These are phyloP conservation scores for Paradisaea rubra DNA, from an alignment of 2,113 vertebrate genomes.

Conservation along the genomic window DNA sequence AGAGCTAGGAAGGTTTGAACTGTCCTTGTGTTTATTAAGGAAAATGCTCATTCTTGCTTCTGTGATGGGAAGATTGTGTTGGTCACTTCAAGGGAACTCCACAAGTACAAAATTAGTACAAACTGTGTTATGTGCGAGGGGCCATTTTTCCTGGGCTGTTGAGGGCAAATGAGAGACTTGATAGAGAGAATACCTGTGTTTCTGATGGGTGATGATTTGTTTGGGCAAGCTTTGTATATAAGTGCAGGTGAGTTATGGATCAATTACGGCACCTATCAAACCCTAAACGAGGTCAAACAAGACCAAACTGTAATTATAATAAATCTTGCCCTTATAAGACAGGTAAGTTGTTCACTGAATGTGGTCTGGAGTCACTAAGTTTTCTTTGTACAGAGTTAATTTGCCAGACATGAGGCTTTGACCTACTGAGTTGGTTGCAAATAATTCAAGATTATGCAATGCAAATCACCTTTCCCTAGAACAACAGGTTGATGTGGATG, in stretches of 20 bases:
- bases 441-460: background rate
- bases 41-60: background rate
- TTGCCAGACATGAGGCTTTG: background rate
- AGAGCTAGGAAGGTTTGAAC: background rate
- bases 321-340: background rate
- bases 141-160: background rate
- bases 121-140: background rate
- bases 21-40: background rate
- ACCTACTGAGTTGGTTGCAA: background rate
- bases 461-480: background rate
- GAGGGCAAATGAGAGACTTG: background rate
- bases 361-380: background rate
- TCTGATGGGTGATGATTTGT: background rate
- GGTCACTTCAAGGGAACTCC: background rate
- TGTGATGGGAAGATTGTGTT: background rate
- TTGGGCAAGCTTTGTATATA: background rate
- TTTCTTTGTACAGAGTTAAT: background rate
- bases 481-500: background rate
- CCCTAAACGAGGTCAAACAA: background rate
- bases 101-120: rapidly evolving
- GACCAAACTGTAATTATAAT: background rate
- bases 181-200: background rate
- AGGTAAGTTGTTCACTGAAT: background rate
- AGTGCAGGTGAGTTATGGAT: background rate
- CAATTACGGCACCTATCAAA: background rate